phyloP scores from a whole-genome alignment of 2,797 vertebrate genomes.

The Zalophus californianus region DNA sequence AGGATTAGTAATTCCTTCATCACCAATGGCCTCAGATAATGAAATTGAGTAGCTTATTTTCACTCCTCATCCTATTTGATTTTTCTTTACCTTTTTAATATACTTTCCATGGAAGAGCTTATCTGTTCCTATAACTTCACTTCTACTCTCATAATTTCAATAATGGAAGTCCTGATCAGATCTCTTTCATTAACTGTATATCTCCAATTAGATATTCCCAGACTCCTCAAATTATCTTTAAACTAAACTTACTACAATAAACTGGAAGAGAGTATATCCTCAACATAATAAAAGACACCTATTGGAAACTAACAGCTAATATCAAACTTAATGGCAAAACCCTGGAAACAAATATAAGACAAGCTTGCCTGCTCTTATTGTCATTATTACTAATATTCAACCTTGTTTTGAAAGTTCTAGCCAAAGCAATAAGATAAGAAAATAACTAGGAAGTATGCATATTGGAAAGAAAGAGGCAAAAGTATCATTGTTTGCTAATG shows the following conservation, averaged over 20 bases:
- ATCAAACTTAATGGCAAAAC: not conserved
- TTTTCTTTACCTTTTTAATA: conserved; percentile 19
- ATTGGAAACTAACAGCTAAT: not conserved
- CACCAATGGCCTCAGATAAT: not conserved
- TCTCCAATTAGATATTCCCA: not conserved
- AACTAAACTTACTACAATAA: conserved; percentile 32
- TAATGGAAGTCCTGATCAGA: not conserved
- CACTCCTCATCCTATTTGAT: not conserved
- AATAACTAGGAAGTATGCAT: not conserved
- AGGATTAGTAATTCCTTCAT: not conserved
- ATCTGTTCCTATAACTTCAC: not conserved
- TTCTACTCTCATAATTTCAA: not conserved
- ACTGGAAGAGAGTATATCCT: not conserved
- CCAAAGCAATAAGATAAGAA: conserved; percentile 56
- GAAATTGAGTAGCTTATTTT: not conserved
- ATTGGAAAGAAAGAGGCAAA: conserved; percentile 7
- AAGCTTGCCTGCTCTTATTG: not conserved
- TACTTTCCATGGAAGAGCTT: not conserved
- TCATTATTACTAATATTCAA: not conserved
- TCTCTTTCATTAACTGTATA: not conserved
- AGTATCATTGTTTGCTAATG: not conserved
- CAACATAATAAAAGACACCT: not conserved
- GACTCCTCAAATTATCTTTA: not conserved
- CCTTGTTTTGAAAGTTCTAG: conserved; percentile 21
- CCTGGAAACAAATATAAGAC: conserved; percentile 7